Conservation (phyloP, 1,140 invertebrate species). For the Dufourea novaeangliae region DNA sequence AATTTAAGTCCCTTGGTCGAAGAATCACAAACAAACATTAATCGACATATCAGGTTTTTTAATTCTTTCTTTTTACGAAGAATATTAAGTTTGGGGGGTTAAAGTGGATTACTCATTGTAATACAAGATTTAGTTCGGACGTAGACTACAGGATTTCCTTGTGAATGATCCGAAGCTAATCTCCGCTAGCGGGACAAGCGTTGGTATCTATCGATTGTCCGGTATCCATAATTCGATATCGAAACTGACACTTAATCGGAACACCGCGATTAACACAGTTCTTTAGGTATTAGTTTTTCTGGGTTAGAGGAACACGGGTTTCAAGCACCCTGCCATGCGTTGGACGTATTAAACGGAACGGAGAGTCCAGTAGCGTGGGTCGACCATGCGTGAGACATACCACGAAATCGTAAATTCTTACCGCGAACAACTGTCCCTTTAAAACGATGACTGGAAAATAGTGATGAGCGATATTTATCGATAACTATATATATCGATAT, state of each 20-base stretch:
- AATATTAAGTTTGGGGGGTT: background rate
- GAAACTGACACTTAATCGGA: constrained; percentile 6
- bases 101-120: background rate
- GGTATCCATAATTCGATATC: constrained; percentile 28
- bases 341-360: background rate
- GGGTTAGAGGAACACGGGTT: background rate
- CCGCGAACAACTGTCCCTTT: no score
- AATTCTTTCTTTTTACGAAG: no score
- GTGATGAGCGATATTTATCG: no score
- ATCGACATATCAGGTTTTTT: no score
- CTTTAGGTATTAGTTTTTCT: background rate
- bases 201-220: constrained; percentile 21
- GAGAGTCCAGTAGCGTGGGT: background rate
- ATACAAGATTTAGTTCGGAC: background rate
- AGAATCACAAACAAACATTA: no score
- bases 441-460: no score
- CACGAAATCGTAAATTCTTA: background rate
- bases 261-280: background rate
- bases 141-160: constrained; percentile 7
- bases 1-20: no score
- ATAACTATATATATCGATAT: no score
- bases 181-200: constrained; percentile 14
- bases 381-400: background rate
- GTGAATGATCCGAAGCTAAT: constrained; percentile 38
- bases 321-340: background rate